Conservation (phyloP, 1,140 invertebrate genomes). For the Lepidurus arcticus region DNA sequence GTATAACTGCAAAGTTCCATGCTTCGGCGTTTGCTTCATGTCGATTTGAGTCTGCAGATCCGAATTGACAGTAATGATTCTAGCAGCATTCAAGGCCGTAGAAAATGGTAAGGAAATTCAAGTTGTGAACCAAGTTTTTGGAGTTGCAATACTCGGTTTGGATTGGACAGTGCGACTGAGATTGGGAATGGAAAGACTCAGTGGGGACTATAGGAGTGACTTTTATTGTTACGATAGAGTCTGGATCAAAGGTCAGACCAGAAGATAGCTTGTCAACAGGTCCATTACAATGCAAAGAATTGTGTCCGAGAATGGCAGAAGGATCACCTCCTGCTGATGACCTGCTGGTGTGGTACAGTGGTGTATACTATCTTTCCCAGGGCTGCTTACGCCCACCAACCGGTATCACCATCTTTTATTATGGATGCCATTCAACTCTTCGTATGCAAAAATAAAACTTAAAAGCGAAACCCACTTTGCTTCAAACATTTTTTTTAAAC, state of each 20-base stretch:
- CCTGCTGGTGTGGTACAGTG: conserved; percentile 1
- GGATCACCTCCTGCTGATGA: conserved; percentile 8
- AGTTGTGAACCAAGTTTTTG: no score
- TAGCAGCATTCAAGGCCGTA: no score
- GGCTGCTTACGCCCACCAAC: conserved; percentile 17
- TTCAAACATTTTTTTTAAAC: not conserved
- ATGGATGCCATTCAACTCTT: conserved; percentile 10
- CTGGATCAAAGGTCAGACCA: conserved; percentile 5
- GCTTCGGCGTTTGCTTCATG: not conserved
- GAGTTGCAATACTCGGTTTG: not conserved
- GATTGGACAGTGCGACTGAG: not conserved
- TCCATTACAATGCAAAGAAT: conserved; percentile 19
- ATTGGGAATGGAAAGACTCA: not conserved
- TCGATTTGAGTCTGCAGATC: no score
- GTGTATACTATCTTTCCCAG: conserved; percentile 1
- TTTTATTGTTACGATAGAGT: not conserved
- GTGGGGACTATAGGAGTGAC: not conserved
- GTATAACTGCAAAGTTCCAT: not conserved
- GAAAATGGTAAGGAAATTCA: no score
- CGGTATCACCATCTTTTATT: not conserved
- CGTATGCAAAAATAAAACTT: not conserved
- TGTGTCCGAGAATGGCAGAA: conserved; percentile 8
- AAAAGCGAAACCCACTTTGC: not conserved
- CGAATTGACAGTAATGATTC: no score
- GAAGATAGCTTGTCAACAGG: conserved; percentile 18